Evolutionary conservation across 2,113 vertebrate species (phyloP), one percentile per base, ranked within the genome.

Genomic region (Pedetes capensis): DNA sequence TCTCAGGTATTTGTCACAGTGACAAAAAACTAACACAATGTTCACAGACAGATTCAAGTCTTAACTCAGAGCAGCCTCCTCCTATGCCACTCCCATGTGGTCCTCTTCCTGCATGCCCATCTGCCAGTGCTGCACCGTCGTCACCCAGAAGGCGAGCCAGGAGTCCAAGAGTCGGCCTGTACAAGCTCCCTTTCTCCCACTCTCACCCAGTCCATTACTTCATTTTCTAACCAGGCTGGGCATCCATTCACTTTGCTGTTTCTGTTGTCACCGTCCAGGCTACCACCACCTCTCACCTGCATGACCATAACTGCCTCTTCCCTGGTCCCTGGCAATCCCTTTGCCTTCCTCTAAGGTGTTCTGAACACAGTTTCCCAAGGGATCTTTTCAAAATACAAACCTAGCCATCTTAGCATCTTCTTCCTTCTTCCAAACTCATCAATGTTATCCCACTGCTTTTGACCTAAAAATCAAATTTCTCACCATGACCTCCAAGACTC

Each of bases 381-480:
- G 53, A 83, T n/a, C 47, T 79, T 94, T 66, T 69, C 72, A 94
- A 72, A 95, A 87, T 14, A 59, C 22, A 92, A 82, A 85, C 16
- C 57, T 66, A n/a, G 63, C 44, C 18, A 47, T 29, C 57, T 55
- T 27, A 59, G 68, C 44, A 44, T 4, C 59, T 68, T 71, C 39
- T 79, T 78, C 32, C 47, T 6, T n/a, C 11, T 64, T 96, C 22
- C 61, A 85, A 63, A 82, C 44, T 79, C n/a, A 29, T 84, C 1
- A 22, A n/a, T 61, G 63, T 61, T 27, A 39, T 34, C 57, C 76
- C 27, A 37, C 34, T 86, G 68, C 51, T 80, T 79, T 16, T 34
- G 53, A 32, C 32, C 44, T 69, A 61, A 91, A 92, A 86, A 44
- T 76, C 64, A 76, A 51, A 82, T 51, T 81, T 17, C 20, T 66